Evolutionary conservation across 2,797 vertebrate species (phyloP).

Genomic region (Poeciliopsis paucimaculata): DNA sequence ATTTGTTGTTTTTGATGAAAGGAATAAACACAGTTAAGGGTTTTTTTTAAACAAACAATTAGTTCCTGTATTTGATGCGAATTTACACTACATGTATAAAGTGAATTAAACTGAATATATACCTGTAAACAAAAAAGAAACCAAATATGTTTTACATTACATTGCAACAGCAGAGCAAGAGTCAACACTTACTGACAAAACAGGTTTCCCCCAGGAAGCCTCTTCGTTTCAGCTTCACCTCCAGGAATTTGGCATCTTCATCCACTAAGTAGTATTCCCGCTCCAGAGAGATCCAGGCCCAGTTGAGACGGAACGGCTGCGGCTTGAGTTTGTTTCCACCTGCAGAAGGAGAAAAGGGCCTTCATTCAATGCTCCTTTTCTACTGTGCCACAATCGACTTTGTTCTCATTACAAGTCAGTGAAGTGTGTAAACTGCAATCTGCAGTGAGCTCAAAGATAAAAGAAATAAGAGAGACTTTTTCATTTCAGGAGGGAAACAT

Average conservation of each 20-base stretch:
- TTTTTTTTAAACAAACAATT: too few relatives aligned
- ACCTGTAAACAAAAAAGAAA: not conserved
- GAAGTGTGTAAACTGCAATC: conserved; percentile 47
- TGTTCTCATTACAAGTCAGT: conserved; percentile 38
- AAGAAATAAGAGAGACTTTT: conserved; percentile 50
- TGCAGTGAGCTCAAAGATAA: conserved; percentile 39
- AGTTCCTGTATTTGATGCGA: not conserved
- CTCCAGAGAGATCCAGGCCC: conserved; percentile 92
- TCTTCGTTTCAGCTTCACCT: conserved; percentile 84
- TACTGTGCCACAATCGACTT: conserved; percentile 23
- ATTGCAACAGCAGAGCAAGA: not conserved
- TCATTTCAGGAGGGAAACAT: conserved; percentile 56
- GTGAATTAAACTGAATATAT: not conserved
- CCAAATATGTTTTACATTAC: not conserved
- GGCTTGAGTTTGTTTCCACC: conserved; percentile 85
- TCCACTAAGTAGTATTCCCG: conserved; percentile 84
- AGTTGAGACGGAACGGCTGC: conserved; percentile 86
- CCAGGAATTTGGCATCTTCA: conserved; percentile 84
- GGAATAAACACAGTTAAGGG: too few relatives aligned
- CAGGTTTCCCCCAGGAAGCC: conserved; percentile 88
- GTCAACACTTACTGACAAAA: conserved; percentile 85
- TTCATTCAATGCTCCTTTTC: conserved; percentile 28
- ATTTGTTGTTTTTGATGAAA: too few relatives aligned
- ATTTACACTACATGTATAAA: not conserved
- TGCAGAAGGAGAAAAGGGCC: conserved; percentile 58